A percentile compares a stretch with the other conserved stretches of the same genome.
These are phyloP conservation scores for Acipenser oxyrinchus DNA, from an alignment of 2,797 vertebrate species.

Conservation along the genomic window DNA sequence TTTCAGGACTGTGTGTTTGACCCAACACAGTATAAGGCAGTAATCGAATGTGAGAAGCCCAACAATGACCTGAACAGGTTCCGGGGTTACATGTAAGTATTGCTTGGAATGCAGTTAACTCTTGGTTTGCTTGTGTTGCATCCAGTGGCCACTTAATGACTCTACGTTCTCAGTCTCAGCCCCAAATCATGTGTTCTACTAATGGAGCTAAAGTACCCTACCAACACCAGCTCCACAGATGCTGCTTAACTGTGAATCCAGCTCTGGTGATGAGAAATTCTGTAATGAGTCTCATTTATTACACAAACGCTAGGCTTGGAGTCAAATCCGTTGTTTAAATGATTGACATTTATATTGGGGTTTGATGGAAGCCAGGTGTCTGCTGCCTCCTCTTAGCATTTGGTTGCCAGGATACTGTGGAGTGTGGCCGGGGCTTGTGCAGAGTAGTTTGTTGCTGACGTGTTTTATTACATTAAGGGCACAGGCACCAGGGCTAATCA, in stretches of 20 bases:
- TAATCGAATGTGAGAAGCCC: conserved; percentile 93
- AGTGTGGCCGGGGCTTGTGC: conserved; percentile 25
- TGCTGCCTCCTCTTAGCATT: conserved; percentile 32
- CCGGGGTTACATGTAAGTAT: conserved; percentile 90
- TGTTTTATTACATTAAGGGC: conserved; percentile 44
- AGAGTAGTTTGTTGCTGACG: conserved; percentile 23
- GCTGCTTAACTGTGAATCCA: background rate
- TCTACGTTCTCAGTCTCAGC: too few species aligned
- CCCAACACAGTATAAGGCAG: conserved; percentile 80
- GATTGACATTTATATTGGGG: conserved; percentile 46
- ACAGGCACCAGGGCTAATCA: conserved; percentile 28
- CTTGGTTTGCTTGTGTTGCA: too few species aligned
- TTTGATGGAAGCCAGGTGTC: conserved; percentile 50
- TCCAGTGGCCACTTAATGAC: too few species aligned
- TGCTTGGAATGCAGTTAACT: too few species aligned
- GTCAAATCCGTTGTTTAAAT: conserved; percentile 20
- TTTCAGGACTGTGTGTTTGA: conserved; percentile 90
- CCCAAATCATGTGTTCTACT: too few species aligned
- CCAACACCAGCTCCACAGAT: background rate
- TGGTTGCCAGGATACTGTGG: conserved; percentile 50
- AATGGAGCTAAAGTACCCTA: background rate
- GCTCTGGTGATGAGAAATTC: background rate
- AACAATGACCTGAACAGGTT: conserved; percentile 94
- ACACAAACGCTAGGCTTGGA: conserved; percentile 2
- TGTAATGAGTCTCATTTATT: background rate